Base-by-base conservation (phyloP, 1,140 invertebrate species). In the Atta colombica region DNA sequence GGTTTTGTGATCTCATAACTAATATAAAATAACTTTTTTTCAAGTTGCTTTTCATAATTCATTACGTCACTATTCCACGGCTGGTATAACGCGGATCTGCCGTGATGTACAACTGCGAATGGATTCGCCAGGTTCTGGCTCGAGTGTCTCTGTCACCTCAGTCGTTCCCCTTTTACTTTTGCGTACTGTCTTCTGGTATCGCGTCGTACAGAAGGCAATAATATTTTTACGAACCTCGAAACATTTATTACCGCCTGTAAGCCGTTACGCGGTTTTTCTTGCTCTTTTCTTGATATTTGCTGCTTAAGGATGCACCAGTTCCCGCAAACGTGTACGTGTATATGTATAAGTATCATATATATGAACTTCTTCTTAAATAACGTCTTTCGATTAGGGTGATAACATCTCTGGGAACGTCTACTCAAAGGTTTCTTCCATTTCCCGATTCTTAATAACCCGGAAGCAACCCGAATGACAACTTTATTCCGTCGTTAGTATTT, bases 211-310 rank as follows among this genome's bases (percentile, higher is more conserved):
- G 90, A 92, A 93, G 87, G 93, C 90, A 93, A 94, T 94, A 95
- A 94, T 92, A 90, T 93, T 94, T 95, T 94, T 95, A 95, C 93
- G 94, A 95, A 93, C 93, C 92, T 93, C 94, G 93, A 94, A 94
- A 94, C 93, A 95, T 95, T 95, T 95, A 95, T 95, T 94, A 93
- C 94, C 91, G 88, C 91, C 93, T 90, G 78, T 88, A 89, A 68
- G 53, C 88, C 85, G 90, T 89, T 85, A 89, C 77, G 74, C 77
- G 72, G 78, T 91, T 93, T 94, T 90, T 90, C 91, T 87, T 89
- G 87, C 90, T 77, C 68, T 87, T 87, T 39, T 71, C 81, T 86
- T 90, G 89, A 90, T 92, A 85, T 80, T 61, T 51, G 69, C 82
- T 78, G 87, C 87, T 91, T 92, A 93, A 94, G 90, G 80, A 91